phyloP scores from a whole-genome alignment of 2,113 vertebrate genomes.

The Oncorhynchus nerka region DNA sequence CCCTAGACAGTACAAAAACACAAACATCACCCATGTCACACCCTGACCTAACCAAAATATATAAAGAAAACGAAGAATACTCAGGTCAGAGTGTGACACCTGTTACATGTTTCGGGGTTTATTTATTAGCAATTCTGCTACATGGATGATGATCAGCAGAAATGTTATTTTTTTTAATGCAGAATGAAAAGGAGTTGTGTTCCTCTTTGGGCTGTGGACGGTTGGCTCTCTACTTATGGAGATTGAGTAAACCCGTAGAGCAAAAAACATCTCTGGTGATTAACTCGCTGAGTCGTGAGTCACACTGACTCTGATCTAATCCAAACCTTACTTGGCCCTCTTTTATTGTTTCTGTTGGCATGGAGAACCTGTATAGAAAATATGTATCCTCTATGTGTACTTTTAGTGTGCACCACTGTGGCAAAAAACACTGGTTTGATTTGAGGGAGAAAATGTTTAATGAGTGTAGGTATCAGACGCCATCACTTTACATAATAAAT shows the following conservation, averaged over 20 bases:
- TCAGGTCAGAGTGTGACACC: too few relatives aligned
- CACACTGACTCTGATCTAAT: conserved; percentile 58
- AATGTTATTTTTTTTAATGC: not conserved
- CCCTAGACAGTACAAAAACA: too few relatives aligned
- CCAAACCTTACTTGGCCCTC: conserved; percentile 38
- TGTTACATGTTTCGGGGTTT: too few relatives aligned
- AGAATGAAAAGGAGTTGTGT: not conserved
- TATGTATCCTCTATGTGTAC: conserved; percentile 9
- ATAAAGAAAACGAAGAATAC: too few relatives aligned
- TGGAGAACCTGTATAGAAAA: conserved; percentile 13
- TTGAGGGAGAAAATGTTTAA: not conserved
- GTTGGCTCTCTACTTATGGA: conserved; percentile 46
- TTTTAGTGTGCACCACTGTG: conserved; percentile 6
- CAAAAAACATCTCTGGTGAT: conserved; percentile 58
- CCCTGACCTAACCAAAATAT: too few relatives aligned
- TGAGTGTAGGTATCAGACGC: not conserved
- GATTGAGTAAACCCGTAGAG: conserved; percentile 23
- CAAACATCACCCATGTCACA: too few relatives aligned
- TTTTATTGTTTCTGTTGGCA: conserved; percentile 55
- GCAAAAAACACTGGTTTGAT: conserved; percentile 3
- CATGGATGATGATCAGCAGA: too few relatives aligned
- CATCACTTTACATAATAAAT: not conserved
- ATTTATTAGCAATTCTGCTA: too few relatives aligned
- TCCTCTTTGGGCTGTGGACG: conserved; percentile 36
- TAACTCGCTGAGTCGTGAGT: conserved; percentile 50